These are phyloP conservation scores for Eupithecia pulchellata DNA, from an alignment of 2,888 invertebrate species.

Conservation along the genomic window DNA sequence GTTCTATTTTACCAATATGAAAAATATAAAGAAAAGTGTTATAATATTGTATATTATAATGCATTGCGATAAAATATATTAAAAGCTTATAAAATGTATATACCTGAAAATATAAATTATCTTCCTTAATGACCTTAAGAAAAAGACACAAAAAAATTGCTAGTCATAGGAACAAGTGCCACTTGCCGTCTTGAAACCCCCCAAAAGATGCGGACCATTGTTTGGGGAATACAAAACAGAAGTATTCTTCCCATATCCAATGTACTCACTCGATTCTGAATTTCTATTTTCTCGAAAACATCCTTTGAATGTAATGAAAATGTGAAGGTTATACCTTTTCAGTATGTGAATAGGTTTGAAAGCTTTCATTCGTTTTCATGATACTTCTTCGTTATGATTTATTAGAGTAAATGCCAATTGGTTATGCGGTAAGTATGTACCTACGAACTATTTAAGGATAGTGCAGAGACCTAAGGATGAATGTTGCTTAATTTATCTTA, in stretches of 20 bases:
- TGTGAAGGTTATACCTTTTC: slow-evolving; percentile 8
- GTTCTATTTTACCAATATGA: too few relatives aligned
- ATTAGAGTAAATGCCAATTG: neutral
- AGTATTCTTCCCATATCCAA: slow-evolving; percentile 38
- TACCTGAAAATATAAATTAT: too few relatives aligned
- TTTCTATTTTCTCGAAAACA: slow-evolving; percentile 27
- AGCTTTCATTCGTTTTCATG: slow-evolving; percentile 3
- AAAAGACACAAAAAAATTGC: too few relatives aligned
- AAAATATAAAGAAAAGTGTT: too few relatives aligned
- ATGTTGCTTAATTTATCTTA: too few relatives aligned
- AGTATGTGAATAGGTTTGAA: slow-evolving; percentile 23
- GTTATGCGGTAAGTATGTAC: neutral
- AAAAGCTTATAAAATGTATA: too few relatives aligned
- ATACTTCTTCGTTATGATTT: slow-evolving; percentile 7
- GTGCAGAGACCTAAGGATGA: too few relatives aligned
- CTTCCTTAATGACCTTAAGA: too few relatives aligned
- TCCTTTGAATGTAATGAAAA: slow-evolving; percentile 15
- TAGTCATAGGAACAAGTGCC: too few relatives aligned
- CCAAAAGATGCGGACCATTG: slow-evolving; percentile 38
- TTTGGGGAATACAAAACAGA: slow-evolving; percentile 42
- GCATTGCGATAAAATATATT: too few relatives aligned
- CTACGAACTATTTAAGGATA: too few relatives aligned
- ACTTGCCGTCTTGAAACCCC: neutral
- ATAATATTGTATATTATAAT: too few relatives aligned
- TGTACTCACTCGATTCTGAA: slow-evolving; percentile 23